Percentiles rank a stretch among this genome's conserved stretches.
Evolutionary conservation across 2,797 vertebrate species (phyloP).

Genomic region (Gadopsis marmoratus): DNA sequence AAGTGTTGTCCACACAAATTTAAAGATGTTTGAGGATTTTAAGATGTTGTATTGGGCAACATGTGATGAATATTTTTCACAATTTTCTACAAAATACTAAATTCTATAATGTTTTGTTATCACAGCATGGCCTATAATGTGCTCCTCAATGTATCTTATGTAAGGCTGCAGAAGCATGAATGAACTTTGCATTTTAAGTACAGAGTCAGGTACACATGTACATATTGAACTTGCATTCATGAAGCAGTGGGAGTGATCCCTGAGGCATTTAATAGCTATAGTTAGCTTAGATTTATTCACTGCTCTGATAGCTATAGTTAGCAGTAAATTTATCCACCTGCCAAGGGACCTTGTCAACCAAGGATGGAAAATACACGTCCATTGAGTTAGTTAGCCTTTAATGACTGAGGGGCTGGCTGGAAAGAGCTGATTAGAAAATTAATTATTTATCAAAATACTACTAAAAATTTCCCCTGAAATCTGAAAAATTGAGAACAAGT

Average conservation of each 20-base stretch:
- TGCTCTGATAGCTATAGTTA: conserved; percentile 81
- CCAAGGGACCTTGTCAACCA: conserved; percentile 70
- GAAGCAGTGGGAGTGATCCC: conserved; percentile 34
- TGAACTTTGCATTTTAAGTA: neutral
- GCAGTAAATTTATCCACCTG: conserved; percentile 79
- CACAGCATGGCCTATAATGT: neutral
- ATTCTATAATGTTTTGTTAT: neutral
- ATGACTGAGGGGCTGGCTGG: conserved; percentile 71
- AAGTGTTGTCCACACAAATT: too few species aligned
- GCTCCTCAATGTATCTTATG: neutral
- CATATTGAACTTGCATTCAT: conserved; percentile 21
- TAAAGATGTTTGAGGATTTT: neutral
- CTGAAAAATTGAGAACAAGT: conserved; percentile 71
- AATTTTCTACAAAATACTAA: neutral
- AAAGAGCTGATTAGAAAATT: conserved; percentile 81
- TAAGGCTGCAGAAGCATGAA: conserved; percentile 7
- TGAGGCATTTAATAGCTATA: conserved; percentile 70
- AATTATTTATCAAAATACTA: conserved; percentile 84
- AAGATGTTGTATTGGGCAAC: neutral
- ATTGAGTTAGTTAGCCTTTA: conserved; percentile 73
- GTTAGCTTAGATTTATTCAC: conserved; percentile 75
- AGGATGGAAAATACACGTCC: conserved; percentile 71
- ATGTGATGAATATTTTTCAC: neutral
- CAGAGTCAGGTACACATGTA: conserved; percentile 18
- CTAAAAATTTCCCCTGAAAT: conserved; percentile 78